Evolutionary conservation across 2,888 invertebrate genomes (phyloP).

Genomic region (Philhelius pedissequus): DNA sequence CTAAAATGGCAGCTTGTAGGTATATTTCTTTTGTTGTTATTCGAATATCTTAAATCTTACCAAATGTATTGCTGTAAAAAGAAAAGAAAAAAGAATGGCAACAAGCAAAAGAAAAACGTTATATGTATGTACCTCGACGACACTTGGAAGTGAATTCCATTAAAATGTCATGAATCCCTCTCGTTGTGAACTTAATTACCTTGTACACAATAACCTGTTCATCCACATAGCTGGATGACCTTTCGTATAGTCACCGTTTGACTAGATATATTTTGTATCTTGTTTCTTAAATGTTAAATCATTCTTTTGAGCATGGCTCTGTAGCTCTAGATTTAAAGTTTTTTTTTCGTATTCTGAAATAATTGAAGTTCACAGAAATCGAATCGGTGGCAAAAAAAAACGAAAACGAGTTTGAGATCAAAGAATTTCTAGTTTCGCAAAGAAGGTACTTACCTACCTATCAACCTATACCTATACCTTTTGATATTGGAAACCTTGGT

Average conservation of each 20-base stretch:
- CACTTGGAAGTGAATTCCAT: neutral
- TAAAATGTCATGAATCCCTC: slow-evolving; percentile 5
- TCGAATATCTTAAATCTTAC: neutral
- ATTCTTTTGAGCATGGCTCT: neutral
- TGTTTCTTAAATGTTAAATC: neutral
- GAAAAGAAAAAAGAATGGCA: neutral
- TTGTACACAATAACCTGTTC: slow-evolving; percentile 3
- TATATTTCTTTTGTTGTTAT: neutral
- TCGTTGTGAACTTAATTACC: slow-evolving; percentile 2
- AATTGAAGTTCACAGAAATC: neutral
- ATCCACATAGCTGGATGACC: slow-evolving; percentile 2
- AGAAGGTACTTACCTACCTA: neutral
- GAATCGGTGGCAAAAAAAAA: too few relatives aligned
- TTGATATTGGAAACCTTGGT: neutral
- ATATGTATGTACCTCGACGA: neutral
- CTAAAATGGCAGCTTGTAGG: neutral
- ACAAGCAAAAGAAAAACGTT: neutral
- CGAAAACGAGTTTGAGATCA: neutral
- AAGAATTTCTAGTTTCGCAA: neutral
- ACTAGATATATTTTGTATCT: neutral
- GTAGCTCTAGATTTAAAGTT: neutral
- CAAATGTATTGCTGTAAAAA: neutral
- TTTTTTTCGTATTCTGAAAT: neutral
- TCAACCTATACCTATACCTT: too few relatives aligned
- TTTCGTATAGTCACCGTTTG: too few relatives aligned